A percentile compares a stretch with the other conserved stretches of the same genome.
These are phyloP conservation scores for Sardina pilchardus DNA, from an alignment of 2,113 vertebrate genomes.

Conservation along the genomic window DNA sequence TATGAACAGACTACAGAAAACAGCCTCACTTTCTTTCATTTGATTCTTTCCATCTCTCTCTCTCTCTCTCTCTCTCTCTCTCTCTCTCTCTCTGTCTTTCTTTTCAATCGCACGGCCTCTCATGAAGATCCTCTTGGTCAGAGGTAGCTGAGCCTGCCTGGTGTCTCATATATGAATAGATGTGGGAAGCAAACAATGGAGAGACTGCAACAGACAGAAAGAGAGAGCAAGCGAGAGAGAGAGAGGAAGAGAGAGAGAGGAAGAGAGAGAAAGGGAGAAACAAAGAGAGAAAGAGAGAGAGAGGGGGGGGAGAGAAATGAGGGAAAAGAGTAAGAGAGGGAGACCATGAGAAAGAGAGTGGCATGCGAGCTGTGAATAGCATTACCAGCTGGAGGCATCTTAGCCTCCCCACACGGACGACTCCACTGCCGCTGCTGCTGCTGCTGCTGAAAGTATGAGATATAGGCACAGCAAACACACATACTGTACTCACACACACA, in stretches of 20 bases:
- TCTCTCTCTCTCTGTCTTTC: background rate
- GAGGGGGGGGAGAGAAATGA: background rate
- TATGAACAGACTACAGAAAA: background rate
- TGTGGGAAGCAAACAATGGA: background rate
- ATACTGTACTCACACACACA: background rate
- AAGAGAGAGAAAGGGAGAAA: background rate
- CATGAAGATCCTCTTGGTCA: background rate
- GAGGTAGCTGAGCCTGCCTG: background rate
- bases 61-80: background rate
- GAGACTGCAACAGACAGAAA: background rate
- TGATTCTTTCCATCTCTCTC: background rate
- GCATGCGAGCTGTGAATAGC: conserved; percentile 26
- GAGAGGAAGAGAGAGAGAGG: background rate
- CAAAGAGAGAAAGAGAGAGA: background rate
- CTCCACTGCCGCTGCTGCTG: background rate
- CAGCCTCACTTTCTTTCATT: background rate
- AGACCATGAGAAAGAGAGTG: background rate
- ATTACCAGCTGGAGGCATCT: conserved; percentile 22
- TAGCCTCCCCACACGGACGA: background rate
- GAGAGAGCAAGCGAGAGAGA: background rate
- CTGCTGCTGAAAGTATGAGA: background rate
- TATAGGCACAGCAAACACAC: conserved; percentile 27
- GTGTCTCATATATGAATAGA: background rate
- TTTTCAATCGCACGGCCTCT: background rate
- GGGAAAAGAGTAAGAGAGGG: background rate